phyloP scores from a whole-genome alignment of 2,797 vertebrate species.

The Gallinago stenura region DNA sequence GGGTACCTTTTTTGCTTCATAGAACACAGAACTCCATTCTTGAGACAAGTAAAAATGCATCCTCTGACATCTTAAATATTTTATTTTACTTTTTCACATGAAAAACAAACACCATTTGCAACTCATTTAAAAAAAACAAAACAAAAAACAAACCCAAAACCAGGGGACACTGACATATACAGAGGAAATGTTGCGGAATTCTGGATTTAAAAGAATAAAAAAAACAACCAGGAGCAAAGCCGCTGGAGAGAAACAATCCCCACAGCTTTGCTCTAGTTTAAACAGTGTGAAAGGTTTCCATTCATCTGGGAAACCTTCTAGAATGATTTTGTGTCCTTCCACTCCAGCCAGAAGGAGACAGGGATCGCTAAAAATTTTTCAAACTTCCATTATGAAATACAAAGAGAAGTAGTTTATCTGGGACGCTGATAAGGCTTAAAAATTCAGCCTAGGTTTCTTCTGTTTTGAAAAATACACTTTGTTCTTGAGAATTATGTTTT shows the following conservation, averaged over 20 bases:
- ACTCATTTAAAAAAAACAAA: fast-evolving
- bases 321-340: background rate
- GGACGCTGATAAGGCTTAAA: background rate
- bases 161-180: background rate
- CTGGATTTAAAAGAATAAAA: background rate
- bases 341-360: background rate
- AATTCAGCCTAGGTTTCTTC: background rate
- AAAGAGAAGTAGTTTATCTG: background rate
- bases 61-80: background rate
- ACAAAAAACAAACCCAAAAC: too few relatives aligned
- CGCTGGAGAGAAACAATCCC: background rate
- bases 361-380: background rate
- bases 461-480: background rate
- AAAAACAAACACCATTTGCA: background rate
- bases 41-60: background rate
- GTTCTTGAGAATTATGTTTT: background rate
- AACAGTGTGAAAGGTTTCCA: background rate
- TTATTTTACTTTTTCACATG: background rate
- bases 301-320: background rate
- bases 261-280: background rate
- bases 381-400: background rate
- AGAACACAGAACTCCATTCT: background rate
- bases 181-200: background rate
- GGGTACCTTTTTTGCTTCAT: background rate
- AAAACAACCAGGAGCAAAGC: background rate